A percentile compares a stretch with the other conserved stretches of the same genome.
These are phyloP conservation scores for Drosophila takahashii DNA, from an alignment of 1,140 invertebrate species.

Conservation along the genomic window DNA sequence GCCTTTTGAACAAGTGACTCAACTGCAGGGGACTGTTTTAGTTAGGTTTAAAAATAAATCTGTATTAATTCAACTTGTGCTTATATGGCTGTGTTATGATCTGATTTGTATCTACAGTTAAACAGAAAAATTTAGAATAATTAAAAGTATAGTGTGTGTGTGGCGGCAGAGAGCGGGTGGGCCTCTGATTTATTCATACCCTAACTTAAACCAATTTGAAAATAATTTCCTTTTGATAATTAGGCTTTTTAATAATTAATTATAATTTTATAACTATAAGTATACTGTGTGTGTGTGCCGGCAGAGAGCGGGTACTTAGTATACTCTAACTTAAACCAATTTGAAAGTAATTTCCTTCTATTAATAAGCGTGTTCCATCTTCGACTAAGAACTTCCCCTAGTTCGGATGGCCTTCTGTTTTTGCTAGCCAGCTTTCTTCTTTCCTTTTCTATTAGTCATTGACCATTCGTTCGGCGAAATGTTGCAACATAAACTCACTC, in stretches of 20 bases:
- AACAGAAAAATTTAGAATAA: too few relatives aligned
- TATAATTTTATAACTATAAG: too few relatives aligned
- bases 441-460: conserved; percentile 65
- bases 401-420: conserved; percentile 23
- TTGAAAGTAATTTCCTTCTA: neutral
- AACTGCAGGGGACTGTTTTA: neutral
- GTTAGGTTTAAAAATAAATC: conserved; percentile 13
- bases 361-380: conserved; percentile 14
- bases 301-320: too few relatives aligned
- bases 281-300: too few relatives aligned
- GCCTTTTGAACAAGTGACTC: conserved; percentile 10
- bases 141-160: too few relatives aligned
- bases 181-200: too few relatives aligned
- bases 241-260: too few relatives aligned
- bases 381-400: neutral
- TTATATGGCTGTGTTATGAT: neutral
- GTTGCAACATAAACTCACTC: conserved; percentile 57
- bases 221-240: neutral
- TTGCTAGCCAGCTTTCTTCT: conserved; percentile 3
- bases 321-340: neutral
- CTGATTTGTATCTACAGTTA: neutral
- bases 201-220: neutral
- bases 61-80: neutral
- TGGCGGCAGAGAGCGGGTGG: too few relatives aligned
- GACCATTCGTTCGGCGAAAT: conserved; percentile 52